These are phyloP conservation scores for Herpetotheres cachinnans DNA, from an alignment of 2,113 vertebrate species.

Conservation along the genomic window DNA sequence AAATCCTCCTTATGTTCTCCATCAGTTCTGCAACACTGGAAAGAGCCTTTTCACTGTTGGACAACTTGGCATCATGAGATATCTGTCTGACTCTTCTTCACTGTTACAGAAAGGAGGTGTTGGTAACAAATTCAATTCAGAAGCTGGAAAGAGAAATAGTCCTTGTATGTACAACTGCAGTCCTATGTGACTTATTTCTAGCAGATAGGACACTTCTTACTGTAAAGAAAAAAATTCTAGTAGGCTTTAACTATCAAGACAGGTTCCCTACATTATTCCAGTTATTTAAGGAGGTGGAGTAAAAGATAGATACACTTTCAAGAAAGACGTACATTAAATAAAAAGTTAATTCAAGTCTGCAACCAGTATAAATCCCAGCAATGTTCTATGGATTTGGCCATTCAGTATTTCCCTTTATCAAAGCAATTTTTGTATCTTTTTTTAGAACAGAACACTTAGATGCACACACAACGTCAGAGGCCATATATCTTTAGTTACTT, in stretches of 20 bases:
- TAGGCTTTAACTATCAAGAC: background rate
- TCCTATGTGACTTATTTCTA: background rate
- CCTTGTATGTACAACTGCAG: background rate
- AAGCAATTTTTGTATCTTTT: background rate
- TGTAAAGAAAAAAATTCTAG: background rate
- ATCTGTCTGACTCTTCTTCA: background rate
- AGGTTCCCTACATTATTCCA: background rate
- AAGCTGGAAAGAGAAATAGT: background rate
- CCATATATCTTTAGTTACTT: background rate
- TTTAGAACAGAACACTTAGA: background rate
- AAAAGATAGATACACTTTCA: background rate
- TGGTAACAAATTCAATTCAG: background rate
- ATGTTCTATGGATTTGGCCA: background rate
- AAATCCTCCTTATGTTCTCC: background rate
- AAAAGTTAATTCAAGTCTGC: background rate
- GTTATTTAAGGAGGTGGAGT: background rate
- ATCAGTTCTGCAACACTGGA: background rate
- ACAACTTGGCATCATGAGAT: background rate
- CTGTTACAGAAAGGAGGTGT: background rate
- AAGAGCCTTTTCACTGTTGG: background rate
- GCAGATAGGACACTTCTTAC: background rate
- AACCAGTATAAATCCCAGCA: background rate
- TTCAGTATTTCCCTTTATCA: background rate
- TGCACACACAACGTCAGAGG: background rate
- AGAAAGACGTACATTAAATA: background rate